Evolutionary conservation across 1,140 invertebrate species (phyloP).

Genomic region (Mycetomoellerius zeteki): DNA sequence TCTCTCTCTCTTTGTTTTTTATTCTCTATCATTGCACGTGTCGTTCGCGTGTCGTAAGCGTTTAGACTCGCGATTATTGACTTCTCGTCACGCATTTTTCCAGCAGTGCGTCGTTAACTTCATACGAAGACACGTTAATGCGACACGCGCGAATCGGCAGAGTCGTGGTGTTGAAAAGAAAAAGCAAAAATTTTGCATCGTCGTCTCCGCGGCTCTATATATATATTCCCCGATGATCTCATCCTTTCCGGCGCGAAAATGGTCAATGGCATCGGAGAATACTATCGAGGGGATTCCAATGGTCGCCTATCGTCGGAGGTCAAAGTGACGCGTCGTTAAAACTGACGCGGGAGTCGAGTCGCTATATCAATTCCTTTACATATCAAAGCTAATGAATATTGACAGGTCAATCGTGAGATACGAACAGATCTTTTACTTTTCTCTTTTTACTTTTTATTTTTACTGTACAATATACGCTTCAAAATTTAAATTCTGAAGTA

Average conservation of each 20-base stretch:
- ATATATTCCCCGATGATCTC: constrained; percentile 66
- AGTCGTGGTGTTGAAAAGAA: neutral
- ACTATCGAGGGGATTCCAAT: neutral
- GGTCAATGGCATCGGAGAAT: constrained; percentile 16
- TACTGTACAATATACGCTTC: neutral
- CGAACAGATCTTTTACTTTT: neutral
- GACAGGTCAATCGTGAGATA: neutral
- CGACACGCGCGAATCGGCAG: neutral
- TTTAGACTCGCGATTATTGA: constrained; percentile 33
- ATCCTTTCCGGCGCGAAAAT: constrained; percentile 43
- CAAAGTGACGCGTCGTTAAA: constrained; percentile 16
- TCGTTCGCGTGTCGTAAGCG: constrained; percentile 30
- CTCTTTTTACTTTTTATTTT: neutral
- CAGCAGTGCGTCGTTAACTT: neutral
- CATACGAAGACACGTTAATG: neutral
- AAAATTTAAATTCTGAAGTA: neutral
- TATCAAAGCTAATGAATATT: constrained; percentile 34
- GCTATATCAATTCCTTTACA: neutral
- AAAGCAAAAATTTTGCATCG: constrained; percentile 25
- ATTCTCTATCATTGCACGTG: neutral
- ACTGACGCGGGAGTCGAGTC: neutral
- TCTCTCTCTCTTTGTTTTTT: neutral
- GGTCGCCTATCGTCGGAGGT: constrained; percentile 21
- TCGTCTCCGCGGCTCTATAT: neutral
- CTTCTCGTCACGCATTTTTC: neutral